Percentiles rank a stretch among this genome's conserved stretches.
phyloP scores from a whole-genome alignment of 2,113 vertebrate genomes.

The Ictalurus furcatus region DNA sequence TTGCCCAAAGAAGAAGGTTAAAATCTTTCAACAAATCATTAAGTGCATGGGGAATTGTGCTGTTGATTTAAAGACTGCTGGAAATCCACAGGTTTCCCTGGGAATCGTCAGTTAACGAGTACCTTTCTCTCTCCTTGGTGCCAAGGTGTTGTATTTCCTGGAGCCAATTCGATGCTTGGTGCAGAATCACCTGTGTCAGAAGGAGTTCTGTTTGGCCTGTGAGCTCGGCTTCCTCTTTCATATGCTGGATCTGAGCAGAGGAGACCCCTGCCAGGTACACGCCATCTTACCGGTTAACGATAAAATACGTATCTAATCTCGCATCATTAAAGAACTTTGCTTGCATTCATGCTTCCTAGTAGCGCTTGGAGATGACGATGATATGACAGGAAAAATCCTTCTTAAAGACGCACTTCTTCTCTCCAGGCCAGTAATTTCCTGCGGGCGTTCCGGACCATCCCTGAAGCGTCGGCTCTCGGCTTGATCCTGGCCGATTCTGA shows the following conservation, averaged over 20 bases:
- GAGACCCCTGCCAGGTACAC: conserved; percentile 92
- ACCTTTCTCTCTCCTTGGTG: background rate
- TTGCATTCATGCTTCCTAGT: background rate
- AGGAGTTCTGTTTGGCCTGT: conserved; percentile 97
- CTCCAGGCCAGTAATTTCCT: conserved; percentile 93
- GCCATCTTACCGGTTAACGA: background rate
- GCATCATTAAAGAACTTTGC: too few relatives aligned
- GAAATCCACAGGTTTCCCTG: background rate
- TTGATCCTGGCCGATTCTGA: conserved; percentile 95
- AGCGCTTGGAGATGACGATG: background rate
- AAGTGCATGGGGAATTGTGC: background rate
- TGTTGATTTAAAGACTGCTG: background rate
- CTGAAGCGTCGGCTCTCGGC: conserved; percentile 92
- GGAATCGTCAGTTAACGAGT: background rate
- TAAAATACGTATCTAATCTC: background rate
- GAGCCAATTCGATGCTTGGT: conserved; percentile 95
- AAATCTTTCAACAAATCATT: background rate
- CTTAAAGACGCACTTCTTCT: background rate
- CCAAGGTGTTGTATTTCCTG: conserved; percentile 91
- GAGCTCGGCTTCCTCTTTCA: conserved; percentile 97
- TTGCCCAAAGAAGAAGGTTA: background rate
- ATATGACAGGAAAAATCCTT: background rate
- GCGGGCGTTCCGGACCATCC: conserved; percentile 95
- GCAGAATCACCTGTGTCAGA: conserved; percentile 97
- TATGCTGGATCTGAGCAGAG: conserved; percentile 94